Evolutionary conservation across 2,113 vertebrate species (phyloP).

Genomic region (Saccopteryx bilineata): DNA sequence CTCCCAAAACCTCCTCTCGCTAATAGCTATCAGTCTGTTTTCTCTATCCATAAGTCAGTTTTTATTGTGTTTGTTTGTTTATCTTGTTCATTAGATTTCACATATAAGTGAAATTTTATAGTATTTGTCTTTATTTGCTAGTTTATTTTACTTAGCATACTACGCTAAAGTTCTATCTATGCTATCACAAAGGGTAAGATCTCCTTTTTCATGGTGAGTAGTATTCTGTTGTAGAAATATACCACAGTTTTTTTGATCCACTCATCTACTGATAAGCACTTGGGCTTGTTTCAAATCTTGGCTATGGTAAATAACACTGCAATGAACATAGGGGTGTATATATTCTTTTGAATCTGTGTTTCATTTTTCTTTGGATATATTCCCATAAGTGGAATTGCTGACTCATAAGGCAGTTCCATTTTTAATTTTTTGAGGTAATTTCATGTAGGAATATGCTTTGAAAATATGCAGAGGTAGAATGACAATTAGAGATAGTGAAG

Average conservation of each 20-base stretch:
- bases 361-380: neutral
- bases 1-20: neutral
- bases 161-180: neutral
- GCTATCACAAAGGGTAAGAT: neutral
- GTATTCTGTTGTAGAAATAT: neutral
- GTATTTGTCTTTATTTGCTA: neutral
- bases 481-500: too few species aligned
- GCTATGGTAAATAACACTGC: neutral
- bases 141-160: neutral
- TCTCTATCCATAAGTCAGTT: neutral
- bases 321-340: neutral
- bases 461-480: too few species aligned
- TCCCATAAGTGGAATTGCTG: neutral
- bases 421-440: too few species aligned
- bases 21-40: neutral
- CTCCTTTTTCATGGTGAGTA: neutral
- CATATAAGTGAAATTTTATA: neutral
- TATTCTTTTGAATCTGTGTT: neutral
- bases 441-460: too few species aligned
- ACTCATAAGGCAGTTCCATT: too few species aligned
- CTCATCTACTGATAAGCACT: neutral
- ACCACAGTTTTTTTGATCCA: neutral
- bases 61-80: neutral
- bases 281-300: neutral
- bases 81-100: neutral